Evolutionary conservation across 1,140 invertebrate species (phyloP).

Genomic region (Amphibalanus amphitrite): DNA sequence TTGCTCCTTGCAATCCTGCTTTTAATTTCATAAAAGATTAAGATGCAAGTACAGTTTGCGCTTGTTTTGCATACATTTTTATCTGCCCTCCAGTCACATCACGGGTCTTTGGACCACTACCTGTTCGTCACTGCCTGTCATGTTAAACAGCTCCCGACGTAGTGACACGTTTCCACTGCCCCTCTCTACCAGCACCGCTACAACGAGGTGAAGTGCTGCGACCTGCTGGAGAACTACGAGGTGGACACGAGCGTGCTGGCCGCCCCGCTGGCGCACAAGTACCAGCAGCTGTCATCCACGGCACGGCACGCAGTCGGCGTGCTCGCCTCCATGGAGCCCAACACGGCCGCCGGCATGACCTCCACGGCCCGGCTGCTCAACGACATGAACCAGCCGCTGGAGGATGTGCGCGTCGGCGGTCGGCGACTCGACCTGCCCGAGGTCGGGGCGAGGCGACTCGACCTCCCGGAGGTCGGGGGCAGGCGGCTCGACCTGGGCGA

Average conservation of each 20-base stretch:
- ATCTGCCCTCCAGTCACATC: too few relatives aligned
- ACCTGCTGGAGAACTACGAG: background rate
- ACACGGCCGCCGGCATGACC: background rate
- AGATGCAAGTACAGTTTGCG: too few relatives aligned
- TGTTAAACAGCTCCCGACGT: too few relatives aligned
- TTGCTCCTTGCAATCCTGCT: too few relatives aligned
- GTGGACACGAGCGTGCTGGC: conserved; percentile 1
- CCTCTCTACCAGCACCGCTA: background rate
- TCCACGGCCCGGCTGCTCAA: background rate
- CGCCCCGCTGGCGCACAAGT: background rate
- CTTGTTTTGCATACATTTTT: too few relatives aligned
- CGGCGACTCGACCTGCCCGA: background rate
- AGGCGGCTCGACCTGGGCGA: too few relatives aligned
- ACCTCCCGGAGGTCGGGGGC: background rate
- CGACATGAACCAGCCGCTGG: conserved; percentile 5
- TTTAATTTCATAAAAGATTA: too few relatives aligned
- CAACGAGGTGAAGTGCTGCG: conserved; percentile 1
- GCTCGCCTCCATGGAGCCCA: background rate
- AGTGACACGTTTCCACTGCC: too few relatives aligned
- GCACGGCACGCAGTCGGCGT: background rate
- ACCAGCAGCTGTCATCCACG: background rate
- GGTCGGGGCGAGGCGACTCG: background rate
- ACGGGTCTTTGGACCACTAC: too few relatives aligned
- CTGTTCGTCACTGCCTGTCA: too few relatives aligned
- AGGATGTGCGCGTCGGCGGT: conserved; percentile 3